Evolutionary conservation across 2,113 vertebrate species (phyloP), one percentile per base, ranked within the genome.

Genomic region (Dromiciops gliroides): DNA sequence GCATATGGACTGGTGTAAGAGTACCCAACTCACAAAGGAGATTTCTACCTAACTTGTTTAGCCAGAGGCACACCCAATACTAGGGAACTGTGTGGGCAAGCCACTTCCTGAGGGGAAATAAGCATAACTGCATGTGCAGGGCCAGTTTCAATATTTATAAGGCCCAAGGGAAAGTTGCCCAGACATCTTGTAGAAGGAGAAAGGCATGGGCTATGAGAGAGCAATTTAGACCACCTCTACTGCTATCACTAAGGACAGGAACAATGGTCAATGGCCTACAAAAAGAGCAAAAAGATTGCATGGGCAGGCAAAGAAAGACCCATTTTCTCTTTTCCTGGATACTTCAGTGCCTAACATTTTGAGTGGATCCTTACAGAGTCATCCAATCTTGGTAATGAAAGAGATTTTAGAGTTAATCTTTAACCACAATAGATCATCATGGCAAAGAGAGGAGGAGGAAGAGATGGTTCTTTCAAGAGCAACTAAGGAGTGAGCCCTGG

Each of bases 81-180:
- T 95, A 95, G 96, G 90, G 93, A 97, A 97, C 92, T 83, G 19
- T 83, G 37, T 44, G 67, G n/a, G 67, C 44, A 83, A 83, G n/a
- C 67, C 67, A 83, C 37, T 44, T 44, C 67, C 67, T 83, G 67
- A 83, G 44, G n/a, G 67, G 67, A 83, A 83, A 44, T 83, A 83
- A 44, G n/a, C 16, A 83, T 83, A 83, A 83, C 67, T 83, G 2
- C 67, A 83, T 44, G 16, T 12, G 19, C 50, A 94, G 49, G 95
- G 90, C 96, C 96, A 96, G 91, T 31, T 49, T 96, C 94, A 92
- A 96, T 93, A 89, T 92, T 96, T 96, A 96, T 48, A 92, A 83
- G 91, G 96, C 96, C 93, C 96, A 96, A 93, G 95, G 53, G 93
- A 97, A 97, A 96, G 92, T 90, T 96, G 67, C 91, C 56, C 47